phyloP scores from a whole-genome alignment of 2,797 vertebrate species.

The Petrocephalus schoutedeni region DNA sequence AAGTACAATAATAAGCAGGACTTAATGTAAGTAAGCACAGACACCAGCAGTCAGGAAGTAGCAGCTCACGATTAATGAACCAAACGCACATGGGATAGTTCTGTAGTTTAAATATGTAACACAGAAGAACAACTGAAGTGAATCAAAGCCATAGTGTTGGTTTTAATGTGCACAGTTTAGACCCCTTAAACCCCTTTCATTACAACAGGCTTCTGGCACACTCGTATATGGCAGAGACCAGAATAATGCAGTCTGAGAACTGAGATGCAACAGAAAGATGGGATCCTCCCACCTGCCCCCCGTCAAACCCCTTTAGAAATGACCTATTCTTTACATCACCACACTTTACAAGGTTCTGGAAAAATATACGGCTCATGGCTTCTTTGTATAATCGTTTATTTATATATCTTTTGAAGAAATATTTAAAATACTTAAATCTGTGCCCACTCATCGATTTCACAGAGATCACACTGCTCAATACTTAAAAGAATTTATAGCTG shows the following conservation, averaged over 20 bases:
- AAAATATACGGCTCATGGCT: slow-evolving; percentile 42
- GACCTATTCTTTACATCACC: background rate
- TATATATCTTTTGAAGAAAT: slow-evolving; percentile 37
- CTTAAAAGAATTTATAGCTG: slow-evolving; percentile 30
- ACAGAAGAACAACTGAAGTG: background rate
- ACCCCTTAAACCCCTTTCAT: slow-evolving; percentile 75
- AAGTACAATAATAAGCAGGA: background rate
- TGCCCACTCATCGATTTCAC: slow-evolving; percentile 31
- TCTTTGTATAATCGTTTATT: slow-evolving; percentile 24
- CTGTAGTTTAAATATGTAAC: background rate
- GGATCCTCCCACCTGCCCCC: slow-evolving; percentile 25
- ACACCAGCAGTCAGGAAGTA: background rate
- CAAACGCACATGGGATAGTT: background rate
- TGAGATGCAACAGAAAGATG: slow-evolving; percentile 70
- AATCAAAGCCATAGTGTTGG: slow-evolving; percentile 85
- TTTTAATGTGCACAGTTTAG: slow-evolving; percentile 87
- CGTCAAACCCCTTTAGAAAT: background rate
- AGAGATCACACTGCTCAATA: slow-evolving; percentile 26
- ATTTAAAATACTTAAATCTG: slow-evolving; percentile 33
- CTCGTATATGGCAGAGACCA: slow-evolving; percentile 73
- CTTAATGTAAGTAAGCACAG: background rate
- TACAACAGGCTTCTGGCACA: slow-evolving; percentile 82
- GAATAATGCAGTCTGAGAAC: slow-evolving; percentile 79
- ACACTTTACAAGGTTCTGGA: slow-evolving; percentile 31
- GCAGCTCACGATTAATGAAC: background rate